Percentiles rank a stretch among this genome's conserved stretches.
Conservation (phyloP, 2,888 invertebrate genomes). For the Zygogramma bicolorata region DNA sequence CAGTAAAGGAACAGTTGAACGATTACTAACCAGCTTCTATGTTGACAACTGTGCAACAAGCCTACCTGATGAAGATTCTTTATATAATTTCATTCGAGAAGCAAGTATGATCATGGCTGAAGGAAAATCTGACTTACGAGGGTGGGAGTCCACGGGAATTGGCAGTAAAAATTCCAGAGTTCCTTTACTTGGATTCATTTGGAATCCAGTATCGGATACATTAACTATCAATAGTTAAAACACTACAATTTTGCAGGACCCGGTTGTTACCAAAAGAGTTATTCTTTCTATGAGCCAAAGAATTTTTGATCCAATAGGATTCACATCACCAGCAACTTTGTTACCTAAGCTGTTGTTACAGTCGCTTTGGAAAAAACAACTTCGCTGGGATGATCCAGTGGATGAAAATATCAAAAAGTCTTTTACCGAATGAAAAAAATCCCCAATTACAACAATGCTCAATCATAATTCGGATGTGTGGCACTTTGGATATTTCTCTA, state of each 20-base stretch:
- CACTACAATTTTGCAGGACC: background rate
- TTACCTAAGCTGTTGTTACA: conserved; percentile 48
- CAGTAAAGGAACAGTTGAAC: conserved; percentile 3
- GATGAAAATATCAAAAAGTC: too few relatives aligned
- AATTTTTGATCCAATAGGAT: conserved; percentile 50
- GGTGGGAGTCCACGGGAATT: background rate
- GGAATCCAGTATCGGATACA: conserved; percentile 13
- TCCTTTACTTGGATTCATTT: conserved; percentile 1
- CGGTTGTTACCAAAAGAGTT: conserved; percentile 24
- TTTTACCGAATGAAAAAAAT: too few relatives aligned
- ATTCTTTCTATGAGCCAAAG: conserved; percentile 38
- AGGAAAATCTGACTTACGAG: conserved; percentile 30
- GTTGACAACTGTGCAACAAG: conserved; percentile 33
- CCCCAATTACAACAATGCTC: too few relatives aligned
- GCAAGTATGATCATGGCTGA: conserved; percentile 18
- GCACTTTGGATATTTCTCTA: too few relatives aligned
- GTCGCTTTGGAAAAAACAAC: conserved; percentile 30
- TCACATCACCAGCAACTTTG: conserved; percentile 41
- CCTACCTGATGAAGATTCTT: conserved; percentile 2
- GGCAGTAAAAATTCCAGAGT: background rate
- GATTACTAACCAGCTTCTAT: conserved; percentile 25
- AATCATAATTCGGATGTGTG: too few relatives aligned
- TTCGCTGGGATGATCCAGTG: conserved; percentile 25
- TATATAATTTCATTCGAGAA: conserved; percentile 21
- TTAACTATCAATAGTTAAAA: background rate